Conservation (phyloP, 2,113 vertebrate genomes). For the Engystomops pustulosus region DNA sequence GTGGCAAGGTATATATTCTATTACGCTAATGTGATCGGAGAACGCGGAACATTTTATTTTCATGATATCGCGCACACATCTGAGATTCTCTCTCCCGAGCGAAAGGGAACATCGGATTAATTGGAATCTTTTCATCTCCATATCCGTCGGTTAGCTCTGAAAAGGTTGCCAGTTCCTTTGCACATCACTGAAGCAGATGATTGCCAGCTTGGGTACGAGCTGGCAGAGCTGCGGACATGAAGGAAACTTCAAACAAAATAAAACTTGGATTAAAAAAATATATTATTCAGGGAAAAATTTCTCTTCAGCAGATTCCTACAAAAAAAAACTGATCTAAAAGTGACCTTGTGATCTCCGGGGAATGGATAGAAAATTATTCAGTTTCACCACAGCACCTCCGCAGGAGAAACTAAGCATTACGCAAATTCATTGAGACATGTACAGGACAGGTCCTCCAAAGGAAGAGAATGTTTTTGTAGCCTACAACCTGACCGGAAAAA, state of each 20-base stretch:
- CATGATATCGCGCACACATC: slow-evolving; percentile 18
- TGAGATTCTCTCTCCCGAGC: slow-evolving; percentile 1
- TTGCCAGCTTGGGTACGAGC: not conserved
- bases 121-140: slow-evolving; percentile 35
- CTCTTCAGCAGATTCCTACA: too few species aligned
- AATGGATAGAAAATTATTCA: not conserved
- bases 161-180: slow-evolving; percentile 21
- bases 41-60: slow-evolving; percentile 13
- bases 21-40: slow-evolving; percentile 34
- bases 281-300: not conserved
- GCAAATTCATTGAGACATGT: not conserved
- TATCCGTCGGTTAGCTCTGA: not conserved
- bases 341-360: not conserved
- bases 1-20: not conserved
- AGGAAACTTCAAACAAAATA: not conserved
- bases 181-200: slow-evolving; percentile 26
- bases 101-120: slow-evolving; percentile 15
- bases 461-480: too few species aligned
- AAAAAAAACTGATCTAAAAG: too few species aligned
- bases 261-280: not conserved
- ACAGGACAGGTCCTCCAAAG: not conserved
- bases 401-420: not conserved
- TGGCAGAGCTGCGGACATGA: not conserved
- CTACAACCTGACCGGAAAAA: not conserved
- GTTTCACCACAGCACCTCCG: too few species aligned